A percentile compares a stretch with the other conserved stretches of the same genome.
Evolutionary conservation across 2,888 invertebrate species (phyloP).

Genomic region (Tryphoninae sp.): DNA sequence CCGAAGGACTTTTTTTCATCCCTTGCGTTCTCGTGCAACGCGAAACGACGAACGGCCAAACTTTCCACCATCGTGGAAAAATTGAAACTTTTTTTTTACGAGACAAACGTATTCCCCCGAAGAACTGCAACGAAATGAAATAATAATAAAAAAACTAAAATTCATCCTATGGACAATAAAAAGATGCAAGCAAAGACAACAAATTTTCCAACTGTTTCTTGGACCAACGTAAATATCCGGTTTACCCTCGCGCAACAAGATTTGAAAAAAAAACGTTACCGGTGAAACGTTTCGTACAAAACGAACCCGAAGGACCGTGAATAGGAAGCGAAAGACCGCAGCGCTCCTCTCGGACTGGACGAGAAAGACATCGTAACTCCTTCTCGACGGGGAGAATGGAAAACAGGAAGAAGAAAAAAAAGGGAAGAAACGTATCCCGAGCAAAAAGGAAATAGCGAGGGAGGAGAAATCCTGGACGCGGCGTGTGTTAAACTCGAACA

Average conservation of each 20-base stretch:
- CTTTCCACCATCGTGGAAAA: background rate
- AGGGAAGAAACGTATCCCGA: background rate
- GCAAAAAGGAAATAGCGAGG: slow-evolving; percentile 6
- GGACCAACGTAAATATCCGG: background rate
- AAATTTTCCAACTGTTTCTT: background rate
- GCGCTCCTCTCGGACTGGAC: background rate
- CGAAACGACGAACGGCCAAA: slow-evolving; percentile 2
- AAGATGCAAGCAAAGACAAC: no score
- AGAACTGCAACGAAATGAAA: no score
- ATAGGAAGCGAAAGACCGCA: slow-evolving; percentile 11
- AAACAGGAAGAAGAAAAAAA: background rate
- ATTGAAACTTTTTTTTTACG: slow-evolving; percentile 17
- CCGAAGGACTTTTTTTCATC: no score
- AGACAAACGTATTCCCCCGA: background rate
- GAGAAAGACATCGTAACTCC: slow-evolving; percentile 41
- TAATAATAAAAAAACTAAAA: no score
- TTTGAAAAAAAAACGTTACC: slow-evolving; percentile 10
- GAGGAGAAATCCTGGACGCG: slow-evolving; percentile 17
- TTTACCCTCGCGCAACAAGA: slow-evolving; percentile 4
- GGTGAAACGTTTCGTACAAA: slow-evolving; percentile 39
- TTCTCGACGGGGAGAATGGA: background rate
- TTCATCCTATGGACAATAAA: no score
- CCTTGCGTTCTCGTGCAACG: background rate
- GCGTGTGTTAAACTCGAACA: slow-evolving; percentile 46
- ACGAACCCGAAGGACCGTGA: slow-evolving; percentile 35